Evolutionary conservation across 2,113 vertebrate species (phyloP), one percentile per base, ranked within the genome.

Genomic region (Etheostoma spectabile): DNA sequence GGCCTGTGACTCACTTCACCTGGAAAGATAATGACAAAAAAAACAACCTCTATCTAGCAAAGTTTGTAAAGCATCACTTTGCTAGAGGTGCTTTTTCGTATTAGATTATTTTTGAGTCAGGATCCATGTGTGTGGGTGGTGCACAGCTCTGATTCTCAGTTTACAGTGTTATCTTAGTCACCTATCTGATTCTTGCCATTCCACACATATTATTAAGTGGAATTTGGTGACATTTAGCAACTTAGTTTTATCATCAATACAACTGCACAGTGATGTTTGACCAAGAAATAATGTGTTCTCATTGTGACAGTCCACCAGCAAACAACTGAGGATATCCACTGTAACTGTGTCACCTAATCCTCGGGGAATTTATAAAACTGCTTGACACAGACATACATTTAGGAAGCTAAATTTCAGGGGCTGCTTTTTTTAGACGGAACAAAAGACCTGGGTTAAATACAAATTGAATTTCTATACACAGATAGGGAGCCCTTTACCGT

Each of bases 1-100:
- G 74, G 71, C 64, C 77, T 84, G 19, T 90, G 86, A 86, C 84
- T 90, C 89, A 88, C 62, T 68, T 74, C 79, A 86, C 46, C 74
- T 72, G 55, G 80, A 77, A 61, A 80, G 76, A 80, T 88, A 92
- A 93, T 88, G 86, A 71, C 82, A 85, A 79, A 65, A 46, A 85
- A 65, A 67, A n/a, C n/a, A 81, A 75, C 13, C 18, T 27, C 27
- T 63, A 48, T 79, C 63, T 67, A 59, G 57, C 42, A 77, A 87
- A 82, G 66, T 80, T 72, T 88, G 74, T 77, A 59, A 57, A 67
- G 42, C 55, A 65, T 22, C 8, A 12, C 55, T 61, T 74, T 53
- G 74, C 80, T 61, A 14, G 51, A 78, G 60, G 18, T 48, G 74
- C 53, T 74, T 80, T 79, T 64, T 84, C 79, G 76, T 49, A 79